A percentile compares a stretch with the other conserved stretches of the same genome.
Evolutionary conservation across 1,140 invertebrate genomes (phyloP).

Genomic region (Drosophila lacertosa): DNA sequence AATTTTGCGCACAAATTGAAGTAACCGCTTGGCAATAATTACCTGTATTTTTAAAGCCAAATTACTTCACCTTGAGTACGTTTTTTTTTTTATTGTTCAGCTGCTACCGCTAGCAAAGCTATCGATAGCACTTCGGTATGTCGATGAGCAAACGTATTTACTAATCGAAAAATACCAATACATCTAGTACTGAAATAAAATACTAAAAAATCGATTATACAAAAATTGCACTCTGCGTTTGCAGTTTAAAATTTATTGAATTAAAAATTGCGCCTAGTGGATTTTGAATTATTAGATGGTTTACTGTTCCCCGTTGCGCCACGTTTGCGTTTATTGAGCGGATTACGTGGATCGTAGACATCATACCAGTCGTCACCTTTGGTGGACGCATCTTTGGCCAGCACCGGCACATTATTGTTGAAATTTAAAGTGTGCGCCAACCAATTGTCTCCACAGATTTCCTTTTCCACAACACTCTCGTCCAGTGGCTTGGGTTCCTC

Average conservation of each 20-base stretch:
- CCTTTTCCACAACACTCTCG: slow-evolving; percentile 80
- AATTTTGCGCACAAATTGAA: slow-evolving; percentile 11
- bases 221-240: too few relatives aligned
- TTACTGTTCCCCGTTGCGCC: slow-evolving; percentile 84
- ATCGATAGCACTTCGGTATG: slow-evolving; percentile 23
- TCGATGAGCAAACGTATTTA: background rate
- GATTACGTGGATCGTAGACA: slow-evolving; percentile 97
- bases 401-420: slow-evolving; percentile 89
- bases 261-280: slow-evolving; percentile 25
- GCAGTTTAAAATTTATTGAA: background rate
- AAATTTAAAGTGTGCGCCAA: slow-evolving; percentile 92
- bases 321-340: slow-evolving; percentile 94
- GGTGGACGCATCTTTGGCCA: slow-evolving; percentile 98
- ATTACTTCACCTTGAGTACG: slow-evolving; percentile 76
- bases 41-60: slow-evolving; percentile 73
- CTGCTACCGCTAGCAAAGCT: slow-evolving; percentile 33
- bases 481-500: slow-evolving; percentile 30
- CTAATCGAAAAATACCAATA: slow-evolving; percentile 23
- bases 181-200: background rate
- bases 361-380: slow-evolving; percentile 98
- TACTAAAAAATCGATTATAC: too few relatives aligned
- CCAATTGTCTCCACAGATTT: slow-evolving; percentile 87
- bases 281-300: slow-evolving; percentile 43
- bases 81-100: slow-evolving; percentile 58
- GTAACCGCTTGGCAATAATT: slow-evolving; percentile 49